Evolutionary conservation across 2,797 vertebrate species (phyloP).

Genomic region (Limnodromus scolopaceus): DNA sequence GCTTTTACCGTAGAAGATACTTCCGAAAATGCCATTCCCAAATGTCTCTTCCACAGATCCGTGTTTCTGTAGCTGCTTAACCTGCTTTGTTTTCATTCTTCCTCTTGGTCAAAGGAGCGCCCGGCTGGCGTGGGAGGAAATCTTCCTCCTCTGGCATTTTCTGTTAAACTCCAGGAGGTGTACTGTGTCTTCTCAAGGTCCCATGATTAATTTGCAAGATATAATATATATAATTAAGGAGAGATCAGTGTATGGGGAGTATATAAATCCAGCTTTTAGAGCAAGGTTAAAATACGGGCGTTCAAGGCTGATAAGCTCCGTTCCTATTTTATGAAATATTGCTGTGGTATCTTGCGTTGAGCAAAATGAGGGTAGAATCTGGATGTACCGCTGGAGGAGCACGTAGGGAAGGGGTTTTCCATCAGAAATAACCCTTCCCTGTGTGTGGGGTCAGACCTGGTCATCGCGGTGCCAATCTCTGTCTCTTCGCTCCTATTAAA

Average conservation of each 20-base stretch:
- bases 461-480: accelerated
- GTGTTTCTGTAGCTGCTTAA: not conserved
- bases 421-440: not conserved
- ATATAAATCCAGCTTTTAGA: not conserved
- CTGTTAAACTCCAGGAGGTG: not conserved
- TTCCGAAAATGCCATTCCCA: not conserved
- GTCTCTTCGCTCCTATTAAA: not conserved
- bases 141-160: not conserved
- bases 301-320: not conserved
- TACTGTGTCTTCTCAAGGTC: not conserved
- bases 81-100: not conserved
- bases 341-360: not conserved
- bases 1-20: not conserved
- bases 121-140: not conserved
- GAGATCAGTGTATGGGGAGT: not conserved
- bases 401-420: not conserved
- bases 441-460: not conserved
- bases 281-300: not conserved
- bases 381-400: not conserved
- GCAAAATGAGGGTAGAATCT: not conserved
- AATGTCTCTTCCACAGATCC: not conserved
- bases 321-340: not conserved
- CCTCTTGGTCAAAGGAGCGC: not conserved
- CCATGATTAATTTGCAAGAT: not conserved
- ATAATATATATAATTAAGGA: not conserved